phyloP scores from a whole-genome alignment of 92 coral and sea anemone genomes.

The Bergia puertoricense region DNA sequence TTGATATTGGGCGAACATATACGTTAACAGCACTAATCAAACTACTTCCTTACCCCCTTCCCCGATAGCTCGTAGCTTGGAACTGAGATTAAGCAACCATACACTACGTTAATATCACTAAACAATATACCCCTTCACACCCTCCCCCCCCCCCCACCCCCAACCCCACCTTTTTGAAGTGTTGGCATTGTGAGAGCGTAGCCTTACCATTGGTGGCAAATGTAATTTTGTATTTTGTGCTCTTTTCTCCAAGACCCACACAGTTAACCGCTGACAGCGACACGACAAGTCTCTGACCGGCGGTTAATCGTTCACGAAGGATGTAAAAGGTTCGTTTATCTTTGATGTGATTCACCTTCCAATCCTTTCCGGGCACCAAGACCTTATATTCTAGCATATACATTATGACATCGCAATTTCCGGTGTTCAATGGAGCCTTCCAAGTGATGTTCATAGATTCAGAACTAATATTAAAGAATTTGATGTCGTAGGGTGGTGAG shows the following conservation, averaged over 20 bases:
- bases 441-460: conserved; percentile 86
- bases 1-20: too few relatives aligned
- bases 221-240: conserved; percentile 54
- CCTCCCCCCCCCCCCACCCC: background rate
- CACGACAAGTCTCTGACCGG: conserved; percentile 65
- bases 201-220: conserved; percentile 69
- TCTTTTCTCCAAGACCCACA: conserved; percentile 77
- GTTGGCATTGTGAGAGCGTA: background rate
- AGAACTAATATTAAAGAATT: conserved; percentile 52
- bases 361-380: conserved; percentile 45
- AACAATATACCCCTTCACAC: background rate
- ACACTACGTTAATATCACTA: background rate
- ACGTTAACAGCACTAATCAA: too few relatives aligned
- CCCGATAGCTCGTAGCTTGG: too few relatives aligned
- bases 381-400: conserved; percentile 73
- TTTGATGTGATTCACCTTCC: conserved; percentile 65
- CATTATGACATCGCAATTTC: conserved; percentile 74
- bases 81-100: too few relatives aligned
- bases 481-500: conserved; percentile 67
- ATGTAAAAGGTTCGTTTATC: conserved; percentile 55
- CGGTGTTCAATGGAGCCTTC: conserved; percentile 68
- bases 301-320: conserved; percentile 58
- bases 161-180: too few relatives aligned
- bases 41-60: too few relatives aligned
- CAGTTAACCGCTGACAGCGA: conserved; percentile 81